Conservation (phyloP, 2,888 invertebrate genomes). For the Diogma glabrata region DNA sequence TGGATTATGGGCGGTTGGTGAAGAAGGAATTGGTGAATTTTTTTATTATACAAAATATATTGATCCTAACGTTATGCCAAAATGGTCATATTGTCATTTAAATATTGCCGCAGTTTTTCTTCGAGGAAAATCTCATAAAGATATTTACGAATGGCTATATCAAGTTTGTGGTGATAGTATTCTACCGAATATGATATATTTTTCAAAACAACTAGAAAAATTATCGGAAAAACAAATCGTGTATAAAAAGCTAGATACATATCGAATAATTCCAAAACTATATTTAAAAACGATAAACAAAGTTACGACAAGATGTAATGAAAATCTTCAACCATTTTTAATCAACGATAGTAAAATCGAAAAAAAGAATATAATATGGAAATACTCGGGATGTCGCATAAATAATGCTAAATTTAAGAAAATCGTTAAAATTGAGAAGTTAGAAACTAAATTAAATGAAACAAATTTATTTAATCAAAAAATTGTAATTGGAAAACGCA, state of each 20-base stretch:
- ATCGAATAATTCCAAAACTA: constrained; percentile 26
- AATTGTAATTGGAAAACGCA: constrained; percentile 4
- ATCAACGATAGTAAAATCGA: neutral
- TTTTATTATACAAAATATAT: constrained; percentile 31
- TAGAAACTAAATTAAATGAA: constrained; percentile 1
- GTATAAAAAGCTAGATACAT: constrained; percentile 23
- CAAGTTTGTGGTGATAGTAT: constrained; percentile 30
- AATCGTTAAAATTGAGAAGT: neutral
- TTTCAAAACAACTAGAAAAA: constrained; percentile 26
- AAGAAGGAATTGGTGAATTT: constrained; percentile 33
- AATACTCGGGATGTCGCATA: neutral
- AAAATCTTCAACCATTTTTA: too few species aligned
- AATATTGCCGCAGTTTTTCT: constrained; percentile 29
- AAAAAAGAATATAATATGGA: constrained; percentile 2
- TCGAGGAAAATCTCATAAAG: constrained; percentile 31
- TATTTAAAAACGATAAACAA: constrained; percentile 29
- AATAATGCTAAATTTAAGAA: neutral
- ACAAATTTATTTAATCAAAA: neutral
- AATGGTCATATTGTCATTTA: constrained; percentile 27
- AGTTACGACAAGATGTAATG: too few species aligned
- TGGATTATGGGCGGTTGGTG: constrained; percentile 31
- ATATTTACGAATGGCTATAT: constrained; percentile 34
- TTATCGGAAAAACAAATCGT: constrained; percentile 22
- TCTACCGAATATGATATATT: constrained; percentile 32
- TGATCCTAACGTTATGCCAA: constrained; percentile 25